Percentiles rank a stretch among this genome's conserved stretches.
Evolutionary conservation across 2,113 vertebrate genomes (phyloP).

Genomic region (Petromus typicus): DNA sequence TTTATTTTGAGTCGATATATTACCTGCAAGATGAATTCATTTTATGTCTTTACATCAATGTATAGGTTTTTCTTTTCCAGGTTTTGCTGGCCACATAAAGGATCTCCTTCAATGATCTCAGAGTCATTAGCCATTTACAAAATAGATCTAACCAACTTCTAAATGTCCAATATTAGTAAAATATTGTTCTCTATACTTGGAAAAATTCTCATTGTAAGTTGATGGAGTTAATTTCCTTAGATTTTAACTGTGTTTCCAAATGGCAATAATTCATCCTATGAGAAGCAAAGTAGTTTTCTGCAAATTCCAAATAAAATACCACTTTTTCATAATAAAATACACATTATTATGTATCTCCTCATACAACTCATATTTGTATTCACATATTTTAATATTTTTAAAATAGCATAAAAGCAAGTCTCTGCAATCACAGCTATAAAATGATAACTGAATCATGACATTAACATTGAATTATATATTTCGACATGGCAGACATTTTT

Average conservation of each 20-base stretch:
- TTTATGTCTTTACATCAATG: slow-evolving; percentile 76
- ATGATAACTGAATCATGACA: slow-evolving; percentile 9
- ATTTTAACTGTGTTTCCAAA: not conserved
- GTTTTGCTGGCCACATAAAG: slow-evolving; percentile 79
- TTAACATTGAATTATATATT: not conserved
- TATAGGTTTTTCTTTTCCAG: slow-evolving; percentile 76
- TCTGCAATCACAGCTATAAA: not conserved
- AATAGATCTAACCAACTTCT: slow-evolving; percentile 23
- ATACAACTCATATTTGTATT: not conserved
- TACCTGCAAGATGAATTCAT: slow-evolving; percentile 81
- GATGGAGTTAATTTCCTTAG: not conserved
- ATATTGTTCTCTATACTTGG: not conserved
- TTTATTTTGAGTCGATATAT: slow-evolving; percentile 92
- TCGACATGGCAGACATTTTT: not conserved
- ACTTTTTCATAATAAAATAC: not conserved
- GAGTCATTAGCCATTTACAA: slow-evolving; percentile 43
- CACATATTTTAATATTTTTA: slow-evolving; percentile 16
- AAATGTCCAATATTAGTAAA: slow-evolving; percentile 15
- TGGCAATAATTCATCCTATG: not conserved
- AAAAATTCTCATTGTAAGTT: slow-evolving; percentile 48
- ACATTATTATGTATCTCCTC: not conserved
- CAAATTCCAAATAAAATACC: not conserved
- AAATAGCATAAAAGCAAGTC: not conserved
- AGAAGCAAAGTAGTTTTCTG: not conserved
- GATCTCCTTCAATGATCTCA: slow-evolving; percentile 32